Percentiles rank a stretch among this genome's conserved stretches.
These are phyloP conservation scores for Channa maculata DNA, from an alignment of 2,113 vertebrate species.

Conservation along the genomic window DNA sequence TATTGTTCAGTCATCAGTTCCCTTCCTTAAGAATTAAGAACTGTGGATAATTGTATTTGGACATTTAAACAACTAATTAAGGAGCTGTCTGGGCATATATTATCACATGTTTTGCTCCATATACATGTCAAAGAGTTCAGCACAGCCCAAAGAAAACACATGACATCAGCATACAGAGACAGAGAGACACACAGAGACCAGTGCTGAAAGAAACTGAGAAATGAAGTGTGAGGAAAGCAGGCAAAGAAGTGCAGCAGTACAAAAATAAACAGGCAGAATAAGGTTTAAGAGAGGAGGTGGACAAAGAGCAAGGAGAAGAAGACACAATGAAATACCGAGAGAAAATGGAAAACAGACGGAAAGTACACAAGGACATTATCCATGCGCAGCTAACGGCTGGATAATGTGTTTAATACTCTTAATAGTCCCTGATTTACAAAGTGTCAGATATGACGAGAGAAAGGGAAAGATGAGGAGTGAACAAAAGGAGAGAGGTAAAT, in stretches of 20 bases:
- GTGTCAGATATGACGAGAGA: conserved; percentile 45
- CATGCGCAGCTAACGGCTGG: conserved; percentile 47
- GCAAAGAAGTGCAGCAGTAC: too few relatives aligned
- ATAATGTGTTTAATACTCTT: conserved; percentile 55
- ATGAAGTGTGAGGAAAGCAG: conserved; percentile 42
- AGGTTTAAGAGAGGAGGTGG: conserved; percentile 45
- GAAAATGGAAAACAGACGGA: conserved; percentile 21
- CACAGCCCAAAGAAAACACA: conserved; percentile 73
- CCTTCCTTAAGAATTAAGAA: conserved; percentile 36
- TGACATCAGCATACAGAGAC: conserved; percentile 66
- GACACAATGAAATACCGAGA: conserved; percentile 22
- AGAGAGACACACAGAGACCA: conserved; percentile 20
- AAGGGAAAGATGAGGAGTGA: conserved; percentile 46
- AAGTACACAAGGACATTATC: conserved; percentile 18
- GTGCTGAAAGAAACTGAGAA: conserved; percentile 55
- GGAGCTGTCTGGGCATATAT: conserved; percentile 72
- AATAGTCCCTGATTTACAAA: conserved; percentile 50
- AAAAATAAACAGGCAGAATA: conserved; percentile 42
- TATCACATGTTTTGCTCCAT: conserved; percentile 62
- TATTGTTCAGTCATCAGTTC: background rate
- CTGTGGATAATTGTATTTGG: conserved; percentile 66
- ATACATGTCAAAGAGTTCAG: conserved; percentile 62
- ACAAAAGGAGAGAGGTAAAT: too few relatives aligned
- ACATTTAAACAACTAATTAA: conserved; percentile 72
- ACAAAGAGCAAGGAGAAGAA: background rate